Evolutionary conservation across 1,140 invertebrate species (phyloP).

Genomic region (Elymnias hypermnestra): DNA sequence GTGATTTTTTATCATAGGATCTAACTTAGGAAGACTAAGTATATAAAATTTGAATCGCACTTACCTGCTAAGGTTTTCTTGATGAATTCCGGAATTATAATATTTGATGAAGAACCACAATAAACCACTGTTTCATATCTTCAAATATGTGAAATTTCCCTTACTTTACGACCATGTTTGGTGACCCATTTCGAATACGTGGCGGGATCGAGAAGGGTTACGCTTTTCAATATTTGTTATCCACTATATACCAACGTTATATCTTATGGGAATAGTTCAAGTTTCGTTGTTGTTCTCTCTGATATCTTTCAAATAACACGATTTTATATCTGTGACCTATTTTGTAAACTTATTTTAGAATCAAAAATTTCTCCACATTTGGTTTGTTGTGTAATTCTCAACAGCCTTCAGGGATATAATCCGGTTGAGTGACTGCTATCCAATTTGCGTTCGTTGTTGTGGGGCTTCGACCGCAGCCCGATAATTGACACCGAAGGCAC

Average conservation of each 20-base stretch:
- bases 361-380: conserved; percentile 32
- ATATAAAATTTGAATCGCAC: no score
- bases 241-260: conserved; percentile 29
- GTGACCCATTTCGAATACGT: conserved; percentile 50
- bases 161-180: conserved; percentile 39
- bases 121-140: no score
- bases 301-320: conserved; percentile 13
- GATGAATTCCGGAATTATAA: no score
- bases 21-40: no score
- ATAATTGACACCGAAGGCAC: conserved; percentile 60
- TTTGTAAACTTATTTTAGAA: conserved; percentile 24
- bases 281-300: conserved; percentile 23
- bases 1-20: no score
- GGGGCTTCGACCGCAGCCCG: conserved; percentile 58
- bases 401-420: conserved; percentile 57
- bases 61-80: no score
- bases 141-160: conserved; percentile 40
- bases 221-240: conserved; percentile 63
- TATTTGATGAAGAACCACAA: no score
- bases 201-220: conserved; percentile 56
- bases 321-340: conserved; percentile 33
- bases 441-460: conserved; percentile 56
- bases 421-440: conserved; percentile 54
- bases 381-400: conserved; percentile 37
- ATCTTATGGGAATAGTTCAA: conserved; percentile 34